Base-by-base conservation (phyloP, 2,888 invertebrate genomes). In the Chymomyza amoena region DNA sequence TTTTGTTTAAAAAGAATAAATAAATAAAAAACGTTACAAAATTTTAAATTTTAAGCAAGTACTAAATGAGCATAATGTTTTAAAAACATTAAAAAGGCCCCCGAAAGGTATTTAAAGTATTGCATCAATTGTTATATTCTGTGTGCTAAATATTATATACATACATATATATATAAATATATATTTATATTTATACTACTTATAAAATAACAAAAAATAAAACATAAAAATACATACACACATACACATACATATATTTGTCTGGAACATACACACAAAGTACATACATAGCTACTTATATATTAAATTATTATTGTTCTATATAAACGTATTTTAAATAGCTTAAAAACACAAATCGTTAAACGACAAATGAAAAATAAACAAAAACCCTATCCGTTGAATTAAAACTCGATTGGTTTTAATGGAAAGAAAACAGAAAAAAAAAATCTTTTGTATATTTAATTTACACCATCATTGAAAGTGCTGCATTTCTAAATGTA, bases 401-500 rank as follows among this genome's bases (percentile, higher is more conserved):
- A 69, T 45, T 54, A 64, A 66, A 59, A 51, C 15, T 64, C 39
- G 28, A 66, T 59, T 5, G 66, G 70, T 67, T 75, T 51, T 72
- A 69, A 32, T 69, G 66, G 64, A 63, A 70, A 68, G 20, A 54
- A 54, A 9, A 13, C 59, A 69, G 69, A 69, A 45, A 54, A 57
- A 10, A 13, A 62, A 69, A 72, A 57, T 72, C 72, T 77, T 80
- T 79, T 82, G 79, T 84, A 78, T 80, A 78, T 79, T 78, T 84
- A 78, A 85, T 88, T 89, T 89, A 90, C 89, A 90, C 90, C 89
- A 90, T 89, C 90, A 89, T 88, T 89, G 76, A 88, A 87, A 83
- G 63, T 75, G 67, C n/a, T 57, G 18, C 32, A 45, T 20, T 18
- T 10, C 18, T 64, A 56, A n/a, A 25, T 32, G 28, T 54, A 52